These are phyloP conservation scores for Uloborus diversus DNA, from an alignment of 1,140 invertebrate genomes.

Conservation along the genomic window DNA sequence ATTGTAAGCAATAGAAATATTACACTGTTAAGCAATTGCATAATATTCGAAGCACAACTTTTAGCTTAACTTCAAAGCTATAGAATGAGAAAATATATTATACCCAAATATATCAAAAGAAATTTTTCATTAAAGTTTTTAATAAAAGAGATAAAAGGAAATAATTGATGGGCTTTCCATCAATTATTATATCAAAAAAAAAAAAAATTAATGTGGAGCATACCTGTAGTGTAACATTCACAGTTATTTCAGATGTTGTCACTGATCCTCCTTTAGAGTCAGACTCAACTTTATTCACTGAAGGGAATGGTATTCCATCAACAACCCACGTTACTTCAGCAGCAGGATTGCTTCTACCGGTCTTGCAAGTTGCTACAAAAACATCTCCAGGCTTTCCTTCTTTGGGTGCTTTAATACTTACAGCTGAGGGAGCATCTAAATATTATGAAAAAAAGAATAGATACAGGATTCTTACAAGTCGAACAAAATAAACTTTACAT, in stretches of 20 bases:
- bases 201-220: too few species aligned
- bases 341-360: conserved; percentile 89
- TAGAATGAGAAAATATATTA: not conserved
- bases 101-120: not conserved
- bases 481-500: too few species aligned
- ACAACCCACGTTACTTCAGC: conserved; percentile 89
- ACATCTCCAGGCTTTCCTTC: conserved; percentile 80
- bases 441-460: too few species aligned
- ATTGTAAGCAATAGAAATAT: too few species aligned
- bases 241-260: conserved; percentile 86
- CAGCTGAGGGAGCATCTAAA: conserved; percentile 54
- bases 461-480: too few species aligned
- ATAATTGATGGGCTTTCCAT: too few species aligned
- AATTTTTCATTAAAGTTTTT: not conserved
- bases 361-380: conserved; percentile 85
- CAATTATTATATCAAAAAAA: too few species aligned
- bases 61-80: not conserved
- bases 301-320: conserved; percentile 66
- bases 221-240: conserved; percentile 75
- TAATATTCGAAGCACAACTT: too few species aligned
- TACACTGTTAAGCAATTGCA: too few species aligned
- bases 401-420: conserved; percentile 54
- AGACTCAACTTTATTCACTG: conserved; percentile 61
- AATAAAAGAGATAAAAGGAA: too few species aligned
- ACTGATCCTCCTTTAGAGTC: conserved; percentile 80